Base-by-base conservation (phyloP, 2,113 vertebrate genomes). In the Lycaon pictus region DNA sequence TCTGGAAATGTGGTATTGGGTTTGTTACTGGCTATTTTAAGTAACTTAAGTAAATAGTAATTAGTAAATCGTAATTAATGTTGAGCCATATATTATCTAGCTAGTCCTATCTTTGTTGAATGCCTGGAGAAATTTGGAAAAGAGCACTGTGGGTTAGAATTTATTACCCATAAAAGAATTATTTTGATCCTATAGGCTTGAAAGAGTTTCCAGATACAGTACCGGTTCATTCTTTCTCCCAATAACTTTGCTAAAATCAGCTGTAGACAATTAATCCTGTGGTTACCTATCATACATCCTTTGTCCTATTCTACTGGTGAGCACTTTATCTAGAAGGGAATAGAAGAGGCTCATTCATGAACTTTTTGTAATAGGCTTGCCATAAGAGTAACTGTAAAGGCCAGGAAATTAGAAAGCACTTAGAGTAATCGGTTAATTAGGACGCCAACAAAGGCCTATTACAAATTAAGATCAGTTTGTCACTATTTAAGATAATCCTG, bases 381-480 rank as follows among this genome's bases (percentile, higher is more conserved):
- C 23, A n/a, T 29, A 25, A 85, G 11, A 81, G 23, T 85, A 48
- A 86, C 9, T n/a, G 0, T n/a, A 74, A 96, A 79, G 2, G 20
- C 22, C 85, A 90, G 72, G 63, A 95, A 93, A 96, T 62, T 56
- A 79, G 35, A 43, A 93, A 63, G 23, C 63, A 89, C 71, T 65
- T 16, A 91, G 51, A 63, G 32, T 79, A 84, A 67, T 29, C 25
- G 16, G 62, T 43, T 88, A 82, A 92, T 10, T 3, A 90, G 13
- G 58, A 71, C 82, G 93, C 62, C 85, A 95, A 90, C 16, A 67
- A 90, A 87, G n/a, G 22, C 56, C 3, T 63, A 72, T 96, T 94
- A 82, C 72, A 90, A 97, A 97, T 97, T 97, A 94, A 88, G 72
- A 89, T 89, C n/a, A 27, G 77, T 97, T 94, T 97, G 93, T 83